Base-by-base conservation (phyloP, 2,888 invertebrate genomes). In the Melanophora roralis region DNA sequence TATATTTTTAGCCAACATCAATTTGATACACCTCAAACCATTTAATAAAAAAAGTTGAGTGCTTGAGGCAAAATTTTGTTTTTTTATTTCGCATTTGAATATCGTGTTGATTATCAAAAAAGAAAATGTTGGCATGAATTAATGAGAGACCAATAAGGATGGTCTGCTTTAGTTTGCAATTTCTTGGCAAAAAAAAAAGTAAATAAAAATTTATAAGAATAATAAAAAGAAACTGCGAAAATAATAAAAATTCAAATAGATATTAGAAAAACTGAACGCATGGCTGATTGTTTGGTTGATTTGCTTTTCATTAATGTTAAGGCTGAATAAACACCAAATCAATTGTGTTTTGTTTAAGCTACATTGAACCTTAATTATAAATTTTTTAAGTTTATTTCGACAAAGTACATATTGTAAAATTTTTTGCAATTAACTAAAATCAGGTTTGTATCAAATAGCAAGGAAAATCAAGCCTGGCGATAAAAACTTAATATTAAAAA, bases 41-140 rank as follows among this genome's bases (percentile, higher is more conserved):
- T 27, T 8, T 6, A 7, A 27, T 5, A 6, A 27, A 27, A 27
- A 27, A 27, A 27, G 6, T 6, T 6, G 6, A 36, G 32, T 23
- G 38, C 36, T 51, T 51, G 3, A n/a, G 11, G 36, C 45, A 36
- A 36, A 64, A 38, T 23, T 62, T 38, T 55, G 51, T 19, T n/a
- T n/a, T n/a, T n/a, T n/a, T n/a, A n/a, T n/a, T n/a, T n/a, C 45
- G 49, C 72, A 78, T 62, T 73, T 73, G 40, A 49, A 73, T 60
- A 64, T 57, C 43, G 32, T 73, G 14, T 68, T 73, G 78, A 73
- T 73, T 78, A 68, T 73, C n/a, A 43, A 40, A n/a, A 62, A 69
- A 49, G 60, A 21, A 68, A 71, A 47, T 60, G 59, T 45, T 69
- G 57, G 9, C 51, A 49, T 12, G 14, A 55, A 73, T 51, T 57